These are phyloP conservation scores for Apotomis capreana DNA, from an alignment of 2,888 invertebrate species.

Conservation along the genomic window DNA sequence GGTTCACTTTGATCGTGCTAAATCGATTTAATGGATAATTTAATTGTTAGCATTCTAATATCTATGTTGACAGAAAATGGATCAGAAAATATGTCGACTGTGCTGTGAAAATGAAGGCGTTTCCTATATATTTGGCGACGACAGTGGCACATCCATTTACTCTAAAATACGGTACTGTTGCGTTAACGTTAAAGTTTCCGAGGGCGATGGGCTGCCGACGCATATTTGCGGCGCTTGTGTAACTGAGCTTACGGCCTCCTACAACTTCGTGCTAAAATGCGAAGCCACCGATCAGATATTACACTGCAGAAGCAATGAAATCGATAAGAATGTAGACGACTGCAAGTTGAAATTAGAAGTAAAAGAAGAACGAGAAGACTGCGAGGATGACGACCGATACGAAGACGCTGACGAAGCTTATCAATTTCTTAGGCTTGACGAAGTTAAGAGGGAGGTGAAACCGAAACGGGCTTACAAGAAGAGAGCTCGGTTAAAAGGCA, in stretches of 20 bases:
- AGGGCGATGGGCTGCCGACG: conserved; percentile 63
- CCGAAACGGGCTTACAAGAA: conserved; percentile 49
- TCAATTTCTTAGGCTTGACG: conserved; percentile 1
- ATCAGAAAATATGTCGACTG: conserved; percentile 60
- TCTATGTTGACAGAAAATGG: conserved; percentile 49
- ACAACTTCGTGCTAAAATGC: conserved; percentile 64
- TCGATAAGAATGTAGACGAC: conserved; percentile 33
- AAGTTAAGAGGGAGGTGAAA: conserved; percentile 25
- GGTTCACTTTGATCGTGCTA: not conserved
- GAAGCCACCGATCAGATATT: conserved; percentile 63
- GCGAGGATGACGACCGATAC: conserved; percentile 45
- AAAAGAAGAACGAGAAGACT: conserved; percentile 57
- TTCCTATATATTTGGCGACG: conserved; percentile 54
- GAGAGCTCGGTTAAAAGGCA: conserved; percentile 46
- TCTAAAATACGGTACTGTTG: conserved; percentile 67
- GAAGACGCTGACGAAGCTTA: conserved; percentile 41
- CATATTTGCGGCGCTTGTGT: conserved; percentile 61
- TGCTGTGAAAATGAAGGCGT: conserved; percentile 60
- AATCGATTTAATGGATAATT: conserved; percentile 14
- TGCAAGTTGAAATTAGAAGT: conserved; percentile 53
- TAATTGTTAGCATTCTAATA: conserved; percentile 1
- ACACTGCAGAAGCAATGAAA: conserved; percentile 46
- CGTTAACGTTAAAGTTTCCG: conserved; percentile 54
- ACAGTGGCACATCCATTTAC: conserved; percentile 48
- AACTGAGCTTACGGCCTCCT: conserved; percentile 56